Evolutionary conservation across 1,140 invertebrate species (phyloP).

Genomic region (Drosophila bocki): DNA sequence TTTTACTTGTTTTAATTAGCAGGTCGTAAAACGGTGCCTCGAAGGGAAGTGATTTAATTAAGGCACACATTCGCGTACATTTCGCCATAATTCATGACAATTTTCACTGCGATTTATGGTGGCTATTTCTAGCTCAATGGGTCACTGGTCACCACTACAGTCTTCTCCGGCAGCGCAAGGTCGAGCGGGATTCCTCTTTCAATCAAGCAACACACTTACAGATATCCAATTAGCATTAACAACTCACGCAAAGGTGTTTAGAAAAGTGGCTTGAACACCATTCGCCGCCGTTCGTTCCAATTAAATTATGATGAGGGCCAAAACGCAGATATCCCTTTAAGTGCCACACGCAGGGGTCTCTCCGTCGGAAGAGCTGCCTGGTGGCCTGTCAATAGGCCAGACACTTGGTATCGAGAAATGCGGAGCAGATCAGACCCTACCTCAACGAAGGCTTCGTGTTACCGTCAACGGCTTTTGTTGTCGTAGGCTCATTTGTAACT

Average conservation of each 20-base stretch:
- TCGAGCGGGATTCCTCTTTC: slow-evolving; percentile 3
- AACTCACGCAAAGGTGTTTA: slow-evolving; percentile 64
- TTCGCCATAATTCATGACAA: slow-evolving; percentile 35
- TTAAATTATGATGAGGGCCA: slow-evolving; percentile 48
- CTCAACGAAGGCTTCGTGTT: slow-evolving; percentile 64
- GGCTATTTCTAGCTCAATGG: slow-evolving; percentile 19
- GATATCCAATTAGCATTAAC: slow-evolving; percentile 28
- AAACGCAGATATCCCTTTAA: slow-evolving; percentile 41
- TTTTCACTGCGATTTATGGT: slow-evolving; percentile 33
- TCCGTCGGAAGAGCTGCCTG: slow-evolving; percentile 6
- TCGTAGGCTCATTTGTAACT: slow-evolving; percentile 80
- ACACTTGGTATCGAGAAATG: background rate
- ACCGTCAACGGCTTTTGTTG: slow-evolving; percentile 68
- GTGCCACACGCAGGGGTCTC: slow-evolving; percentile 46
- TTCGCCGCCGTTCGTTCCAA: slow-evolving; percentile 40
- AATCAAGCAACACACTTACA: slow-evolving; percentile 6
- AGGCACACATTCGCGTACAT: slow-evolving; percentile 17
- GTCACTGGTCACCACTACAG: slow-evolving; percentile 8
- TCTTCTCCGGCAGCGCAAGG: slow-evolving; percentile 14
- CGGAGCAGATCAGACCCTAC: slow-evolving; percentile 23
- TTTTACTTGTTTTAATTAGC: slow-evolving; percentile 62
- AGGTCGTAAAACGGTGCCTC: slow-evolving; percentile 42
- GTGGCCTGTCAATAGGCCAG: slow-evolving; percentile 51
- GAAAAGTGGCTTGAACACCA: slow-evolving; percentile 31
- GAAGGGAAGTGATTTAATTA: slow-evolving; percentile 50